Percentiles rank a stretch among this genome's conserved stretches.
These are phyloP conservation scores for Aptenodytes forsteri DNA, from an alignment of 2,113 vertebrate genomes.

Conservation along the genomic window DNA sequence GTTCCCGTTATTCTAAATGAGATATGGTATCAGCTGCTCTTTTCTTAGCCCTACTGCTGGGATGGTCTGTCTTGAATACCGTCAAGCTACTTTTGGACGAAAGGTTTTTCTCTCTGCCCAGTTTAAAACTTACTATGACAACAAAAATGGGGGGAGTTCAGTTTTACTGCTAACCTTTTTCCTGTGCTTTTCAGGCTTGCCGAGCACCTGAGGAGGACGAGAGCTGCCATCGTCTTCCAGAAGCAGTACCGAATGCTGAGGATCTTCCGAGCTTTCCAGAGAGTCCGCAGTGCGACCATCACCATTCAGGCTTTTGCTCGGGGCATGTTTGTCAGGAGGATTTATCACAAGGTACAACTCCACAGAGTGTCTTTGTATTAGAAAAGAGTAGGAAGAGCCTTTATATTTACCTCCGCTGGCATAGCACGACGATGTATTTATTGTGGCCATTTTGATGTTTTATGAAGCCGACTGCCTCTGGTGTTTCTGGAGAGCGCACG, in stretches of 20 bases:
- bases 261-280: constrained; percentile 74
- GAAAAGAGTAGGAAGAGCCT: background rate
- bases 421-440: rapidly evolving
- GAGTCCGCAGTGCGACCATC: constrained; percentile 65
- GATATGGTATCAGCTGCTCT: background rate
- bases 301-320: constrained; percentile 88
- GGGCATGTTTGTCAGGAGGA: constrained; percentile 85
- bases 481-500: rapidly evolving
- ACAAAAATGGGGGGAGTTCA: background rate
- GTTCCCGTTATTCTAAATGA: background rate
- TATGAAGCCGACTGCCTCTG: background rate
- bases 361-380: rapidly evolving
- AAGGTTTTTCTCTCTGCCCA: background rate
- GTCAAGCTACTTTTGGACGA: background rate
- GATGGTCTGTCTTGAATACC: background rate
- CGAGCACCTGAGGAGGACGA: constrained; percentile 78
- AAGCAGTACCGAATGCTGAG: constrained; percentile 88
- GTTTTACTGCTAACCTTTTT: background rate
- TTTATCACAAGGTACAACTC: constrained; percentile 81
- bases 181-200: constrained; percentile 73
- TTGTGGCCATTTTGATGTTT: background rate
- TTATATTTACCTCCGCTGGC: background rate
- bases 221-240: constrained; percentile 84
- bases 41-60: background rate
- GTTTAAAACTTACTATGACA: background rate